Base-by-base conservation (phyloP, 1,140 invertebrate genomes). In the Papilio machaon region DNA sequence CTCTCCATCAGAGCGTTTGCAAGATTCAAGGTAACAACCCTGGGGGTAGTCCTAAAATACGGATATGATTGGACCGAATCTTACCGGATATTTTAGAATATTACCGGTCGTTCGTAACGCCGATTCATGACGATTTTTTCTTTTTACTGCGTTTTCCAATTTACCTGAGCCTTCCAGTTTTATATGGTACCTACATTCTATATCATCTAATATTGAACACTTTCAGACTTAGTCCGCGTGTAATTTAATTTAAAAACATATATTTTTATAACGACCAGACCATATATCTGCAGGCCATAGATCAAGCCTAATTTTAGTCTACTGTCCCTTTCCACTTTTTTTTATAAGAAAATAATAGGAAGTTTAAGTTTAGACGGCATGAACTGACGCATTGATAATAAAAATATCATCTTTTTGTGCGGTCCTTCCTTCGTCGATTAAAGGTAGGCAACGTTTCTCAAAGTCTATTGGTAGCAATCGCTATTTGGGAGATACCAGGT, bases 1-100 rank as follows among this genome's bases (percentile, higher is more conserved):
- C 85, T 73, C 81, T 87, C 83, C 81, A 85, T 87, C 84, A 82
- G 79, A 67, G 46, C 79, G 47, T 64, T 76, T 87, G 83, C 87
- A 86, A 89, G 81, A 88, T 90, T 90, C 83, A 90, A 79, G 80
- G 73, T 87, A 89, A 87, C 80, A 83, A 77, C 83, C 74, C 83
- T 54, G 76, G 67, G 80, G 81, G 82, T 78, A 74, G 78, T 82
- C 80, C 54, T 86, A 84, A 87, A 85, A 85, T 83, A 87, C 73
- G 85, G 86, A 83, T 89, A 89, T 89, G 88, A 87, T 87, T 82
- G 85, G 78, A 19, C 81, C 84, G n/a, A 47, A 67, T 82, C 81
- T 86, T 84, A 64, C 82, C 75, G 60, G 47, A 81, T 85, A 85
- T 80, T 82, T 15, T 15, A 4, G 52, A 6, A 54, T 54, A 58